Evolutionary conservation across 2,888 invertebrate genomes (phyloP), one percentile per base, ranked within the genome.

Genomic region (Neria commutata): DNA sequence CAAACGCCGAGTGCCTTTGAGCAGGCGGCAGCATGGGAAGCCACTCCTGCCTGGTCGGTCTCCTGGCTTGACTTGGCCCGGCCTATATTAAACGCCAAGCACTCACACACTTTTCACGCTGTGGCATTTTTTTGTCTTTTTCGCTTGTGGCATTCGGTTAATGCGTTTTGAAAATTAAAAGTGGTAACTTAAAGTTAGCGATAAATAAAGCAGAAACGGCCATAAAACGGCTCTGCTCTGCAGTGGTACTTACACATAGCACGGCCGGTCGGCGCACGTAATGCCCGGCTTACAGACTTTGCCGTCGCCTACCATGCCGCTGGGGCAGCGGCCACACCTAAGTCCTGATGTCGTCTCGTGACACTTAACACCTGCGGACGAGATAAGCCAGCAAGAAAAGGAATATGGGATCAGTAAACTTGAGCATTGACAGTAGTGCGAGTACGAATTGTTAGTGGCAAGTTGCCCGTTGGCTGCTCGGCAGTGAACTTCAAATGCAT

Each of bases 291-390:
- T 85, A 78, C 95, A 95, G 23, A 83, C 84, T 59, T 85, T 82
- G 11, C 94, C 94, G 76, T 94, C 89, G 1, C 94, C 94, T 42
- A 86, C 82, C 76, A 86, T 88, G 17, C 92, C 92, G 8, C 82
- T 76, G 1, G 92, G 92, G 77, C 92, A 93, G 1, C 86, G 75
- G 1, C 91, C 93, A 71, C 94, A 94, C 21, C 86, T 85, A 16
- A 90, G 89, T 10, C 92, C 92, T 24, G 86, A 82, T 0, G 86
- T 72, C 0, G 89, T 86, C 70, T 90, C 89, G 56, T 85, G 84
- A 70, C 91, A 91, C 65, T 86, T 84, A 40, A 89, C 91, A 26
- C 89, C 91, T 85, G 83, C 62, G 65, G 61, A 63, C 55, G 61
- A 57, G 11, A 56, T 50, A 54, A 55, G 17, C 47, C 47, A 58